Conservation (phyloP, 2,888 invertebrate genomes). For the Neoascia interrupta region DNA sequence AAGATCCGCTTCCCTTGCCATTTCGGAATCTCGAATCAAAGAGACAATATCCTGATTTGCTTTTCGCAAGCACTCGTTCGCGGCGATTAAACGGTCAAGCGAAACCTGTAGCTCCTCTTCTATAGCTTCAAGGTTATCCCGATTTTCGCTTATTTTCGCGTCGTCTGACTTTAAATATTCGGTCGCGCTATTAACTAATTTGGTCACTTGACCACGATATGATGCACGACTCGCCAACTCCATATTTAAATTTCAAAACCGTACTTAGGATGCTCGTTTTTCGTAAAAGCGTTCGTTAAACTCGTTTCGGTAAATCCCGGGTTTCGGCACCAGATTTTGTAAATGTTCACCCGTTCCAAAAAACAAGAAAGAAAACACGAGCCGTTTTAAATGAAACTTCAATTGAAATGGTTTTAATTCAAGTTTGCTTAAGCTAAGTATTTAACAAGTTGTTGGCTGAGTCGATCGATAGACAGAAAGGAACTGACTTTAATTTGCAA, state of each 20-base stretch:
- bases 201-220: constrained; percentile 22
- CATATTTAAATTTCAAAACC: constrained; percentile 3
- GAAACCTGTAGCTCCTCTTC: constrained; percentile 4
- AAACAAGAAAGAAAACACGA: no score
- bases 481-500: no score
- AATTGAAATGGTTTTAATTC: no score
- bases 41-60: constrained; percentile 1
- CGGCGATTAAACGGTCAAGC: constrained; percentile 15
- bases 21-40: neutral
- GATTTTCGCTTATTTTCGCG: neutral
- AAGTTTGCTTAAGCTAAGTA: no score
- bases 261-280: no score
- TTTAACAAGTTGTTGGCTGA: no score
- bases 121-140: constrained; percentile 4
- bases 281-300: no score
- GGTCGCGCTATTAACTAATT: neutral
- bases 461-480: no score
- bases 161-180: constrained; percentile 19
- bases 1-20: neutral
- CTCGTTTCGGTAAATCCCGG: no score
- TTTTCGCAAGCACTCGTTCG: constrained; percentile 17
- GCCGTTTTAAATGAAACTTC: no score
- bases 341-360: no score
- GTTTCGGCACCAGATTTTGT: no score
- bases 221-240: constrained; percentile 19